Evolutionary conservation across 2,797 vertebrate species (phyloP).

Genomic region (Gouania willdenowi): DNA sequence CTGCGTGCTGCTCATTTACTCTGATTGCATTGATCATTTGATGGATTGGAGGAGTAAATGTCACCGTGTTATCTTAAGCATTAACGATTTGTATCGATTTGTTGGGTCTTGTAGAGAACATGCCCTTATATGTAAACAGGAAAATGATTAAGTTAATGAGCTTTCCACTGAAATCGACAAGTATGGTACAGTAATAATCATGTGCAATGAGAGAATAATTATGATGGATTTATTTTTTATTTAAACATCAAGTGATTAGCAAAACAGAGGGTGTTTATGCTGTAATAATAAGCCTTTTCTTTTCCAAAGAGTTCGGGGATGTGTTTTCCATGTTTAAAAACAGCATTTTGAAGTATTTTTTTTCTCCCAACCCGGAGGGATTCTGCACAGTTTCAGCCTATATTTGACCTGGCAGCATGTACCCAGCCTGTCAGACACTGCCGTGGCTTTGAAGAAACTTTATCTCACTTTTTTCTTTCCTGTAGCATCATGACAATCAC

Average conservation of each 20-base stretch:
- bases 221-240: not conserved
- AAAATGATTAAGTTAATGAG: too few relatives aligned
- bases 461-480: conserved; percentile 26
- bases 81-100: not conserved
- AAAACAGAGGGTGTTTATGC: not conserved
- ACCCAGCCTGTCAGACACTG: conserved; percentile 43
- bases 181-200: too few relatives aligned
- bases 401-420: conserved; percentile 63
- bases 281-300: not conserved
- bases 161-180: too few relatives aligned
- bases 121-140: too few relatives aligned
- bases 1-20: conserved; percentile 5
- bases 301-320: not conserved
- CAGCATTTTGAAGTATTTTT: conserved; percentile 4
- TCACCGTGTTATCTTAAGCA: not conserved
- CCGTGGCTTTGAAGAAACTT: conserved; percentile 41
- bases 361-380: conserved; percentile 24
- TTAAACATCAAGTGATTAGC: not conserved
- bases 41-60: conserved; percentile 1
- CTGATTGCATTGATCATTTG: conserved; percentile 15
- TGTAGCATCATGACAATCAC: conserved; percentile 26
- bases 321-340: not conserved
- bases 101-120: too few relatives aligned
- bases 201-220: not conserved
- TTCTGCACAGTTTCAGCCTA: conserved; percentile 31